These are phyloP conservation scores for Bicyclus anynana DNA, from an alignment of 1,140 invertebrate genomes.

Conservation along the genomic window DNA sequence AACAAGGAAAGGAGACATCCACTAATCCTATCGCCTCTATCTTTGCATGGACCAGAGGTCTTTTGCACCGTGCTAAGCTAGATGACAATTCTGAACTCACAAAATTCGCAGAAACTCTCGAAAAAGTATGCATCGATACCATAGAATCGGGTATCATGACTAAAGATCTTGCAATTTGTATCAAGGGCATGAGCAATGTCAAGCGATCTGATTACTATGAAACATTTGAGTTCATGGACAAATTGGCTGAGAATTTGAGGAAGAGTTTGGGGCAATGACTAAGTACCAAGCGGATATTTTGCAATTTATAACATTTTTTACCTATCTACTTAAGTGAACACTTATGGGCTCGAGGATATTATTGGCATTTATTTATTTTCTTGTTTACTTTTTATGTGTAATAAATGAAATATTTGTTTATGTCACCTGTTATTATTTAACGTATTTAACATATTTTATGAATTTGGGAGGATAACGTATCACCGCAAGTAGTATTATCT, in stretches of 20 bases:
- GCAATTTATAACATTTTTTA: constrained; percentile 51
- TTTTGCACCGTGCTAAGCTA: constrained; percentile 94
- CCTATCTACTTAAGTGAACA: constrained; percentile 27
- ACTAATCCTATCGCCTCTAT: constrained; percentile 99
- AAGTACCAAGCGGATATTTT: background rate
- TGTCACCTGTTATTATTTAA: background rate
- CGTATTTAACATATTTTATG: no score
- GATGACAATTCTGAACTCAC: constrained; percentile 89
- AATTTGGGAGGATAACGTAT: no score
- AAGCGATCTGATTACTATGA: constrained; percentile 93
- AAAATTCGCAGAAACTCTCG: constrained; percentile 89
- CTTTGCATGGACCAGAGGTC: constrained; percentile 97
- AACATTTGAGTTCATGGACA: constrained; percentile 98
- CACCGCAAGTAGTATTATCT: no score
- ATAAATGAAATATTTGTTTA: constrained; percentile 18
- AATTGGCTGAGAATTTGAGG: constrained; percentile 94
- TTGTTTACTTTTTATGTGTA: background rate
- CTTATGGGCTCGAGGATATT: constrained; percentile 45
- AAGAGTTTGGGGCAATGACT: constrained; percentile 75
- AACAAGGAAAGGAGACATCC: constrained; percentile 97
- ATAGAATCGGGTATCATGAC: constrained; percentile 97
- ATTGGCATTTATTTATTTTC: constrained; percentile 57
- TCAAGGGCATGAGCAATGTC: constrained; percentile 94
- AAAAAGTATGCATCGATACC: constrained; percentile 94
- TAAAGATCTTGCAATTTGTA: constrained; percentile 99